Base-by-base conservation (phyloP, 2,797 vertebrate species). In the Manis crassicaudata region DNA sequence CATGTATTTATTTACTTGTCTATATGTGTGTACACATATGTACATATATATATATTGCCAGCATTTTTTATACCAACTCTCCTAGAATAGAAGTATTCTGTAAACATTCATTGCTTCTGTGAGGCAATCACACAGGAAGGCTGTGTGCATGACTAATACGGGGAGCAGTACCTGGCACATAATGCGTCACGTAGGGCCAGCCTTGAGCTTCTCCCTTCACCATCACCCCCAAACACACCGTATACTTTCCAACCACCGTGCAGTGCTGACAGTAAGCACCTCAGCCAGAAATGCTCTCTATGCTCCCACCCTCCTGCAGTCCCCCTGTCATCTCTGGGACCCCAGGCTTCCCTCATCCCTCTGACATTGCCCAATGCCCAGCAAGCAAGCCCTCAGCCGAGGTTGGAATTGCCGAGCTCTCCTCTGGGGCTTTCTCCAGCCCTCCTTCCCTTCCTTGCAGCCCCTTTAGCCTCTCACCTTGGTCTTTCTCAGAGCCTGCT, bases 201-300 rank as follows among this genome's bases (percentile, higher is more conserved):
- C 43, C 25, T 60, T 29, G 18, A 8, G 56, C 12, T 70, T 40
- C 79, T 73, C 1, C 20, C 29, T 35, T 54, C 56, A 23, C 25
- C 18, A 5, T 11, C 29, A 29, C 4, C 65, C 23, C 56, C 20
- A 10, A 25, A 21, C 43, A 18, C 27, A 4, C 43, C 10, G 0
- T 2, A 16, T 4, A 12, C 50, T 1, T 16, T 35, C 35, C 12
- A 6, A 54, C 62, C 5, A 4, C 81, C 0, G 2, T 5, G 32
- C 65, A 8, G 1, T 0, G 9, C 43, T 65, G 35, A 11, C 63
- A 3, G 0, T 50, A 29, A n/a, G 76, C 20, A 3, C 32, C 29
- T 37, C 25, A 7, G 20, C 37, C 56, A 50, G 72, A 50, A 65
- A 6, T 18, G 1, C 37, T 3, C 29, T 76, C 68, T 12, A 3